Evolutionary conservation across 2,113 vertebrate species (phyloP), one percentile per base, ranked within the genome.

Genomic region (Parus major): DNA sequence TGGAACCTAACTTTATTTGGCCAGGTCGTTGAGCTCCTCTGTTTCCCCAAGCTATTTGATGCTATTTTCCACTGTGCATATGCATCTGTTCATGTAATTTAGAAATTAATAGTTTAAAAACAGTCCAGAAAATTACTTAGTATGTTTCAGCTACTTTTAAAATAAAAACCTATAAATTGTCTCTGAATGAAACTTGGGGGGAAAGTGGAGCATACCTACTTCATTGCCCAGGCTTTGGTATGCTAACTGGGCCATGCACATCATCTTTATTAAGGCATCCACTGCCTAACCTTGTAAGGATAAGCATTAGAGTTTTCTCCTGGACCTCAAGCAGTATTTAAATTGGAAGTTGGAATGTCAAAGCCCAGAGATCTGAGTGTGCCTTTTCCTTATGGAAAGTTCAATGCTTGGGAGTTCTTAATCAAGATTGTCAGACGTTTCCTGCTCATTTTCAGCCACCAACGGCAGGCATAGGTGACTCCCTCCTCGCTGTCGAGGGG

Each of bases 381-480:
- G 82, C 86, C 78, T 96, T 97, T 96, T 90, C 92, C 94, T 90
- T 86, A 84, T 90, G 93, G 95, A 97, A 97, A 97, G 95, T 97
- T 97, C 94, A 96, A 0, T 91, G 80, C 91, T 93, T 97, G 94
- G 95, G 94, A 96, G 95, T 96, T 97, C 96, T 97, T 96, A 97
- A 97, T 96, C 95, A 97, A 96, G 96, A 97, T 96, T 95, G 96
- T 97, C 96, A 97, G 97, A 95, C 44, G 17, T 97, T 98, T 97
- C 96, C 97, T 97, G 97, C 97, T 97, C 94, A 96, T 97, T 97
- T 97, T 95, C 92, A 96, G 95, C 95, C 96, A 97, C 96, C 93
- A 97, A 60, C 86, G 36, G 94, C 95, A 96, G 89, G 94, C 96
- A 78, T 94, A 96, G 96, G 96, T 97, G 96, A 97, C 95, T 97